Base-by-base conservation (phyloP, 2,113 vertebrate species). In the Grammomys dolichurus region DNA sequence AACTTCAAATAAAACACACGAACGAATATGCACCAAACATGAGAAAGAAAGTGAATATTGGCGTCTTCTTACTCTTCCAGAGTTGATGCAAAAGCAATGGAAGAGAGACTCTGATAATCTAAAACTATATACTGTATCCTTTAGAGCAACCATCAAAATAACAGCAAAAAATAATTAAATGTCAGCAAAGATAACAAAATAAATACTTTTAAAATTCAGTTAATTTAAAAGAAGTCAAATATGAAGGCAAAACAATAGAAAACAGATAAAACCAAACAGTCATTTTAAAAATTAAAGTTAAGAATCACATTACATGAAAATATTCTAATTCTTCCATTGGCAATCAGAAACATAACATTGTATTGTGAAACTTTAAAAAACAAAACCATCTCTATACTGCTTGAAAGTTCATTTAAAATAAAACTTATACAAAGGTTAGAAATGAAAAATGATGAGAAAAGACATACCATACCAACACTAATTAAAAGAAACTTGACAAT, bases 271-370 rank as follows among this genome's bases (percentile, higher is more conserved):
- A 63, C 70, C 4, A 40, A 4, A 65, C 84, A 48, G 31, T 22
- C 84, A 92, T 90, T 94, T 28, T 56, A 11, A 94, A 88, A 70
- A 48, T 60, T 75, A 69, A 33, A 90, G 28, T 19, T 80, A 5
- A 90, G 16, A 90, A 69, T 94, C 58, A 76, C 0, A 81, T 76
- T 78, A 75, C 2, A 56, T 58, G 54, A 48, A 72, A 93, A 65
- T 86, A 7, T 48, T 85, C 31, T 90, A 92, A 94, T 90, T 4
- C 11, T 24, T 31, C 17, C 56, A 36, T 24, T 75, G 7, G 16
- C 63, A 36, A 43, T 80, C 13, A 92, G n/a, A 65, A 36, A 70
- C 60, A 0, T 60, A 16, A 78, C 19, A 88, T 56, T 54, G 46
- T n/a, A 67, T 69, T 63, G 16, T 40, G 5, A 70, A 20, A 40